Base-by-base conservation (phyloP, 2,113 vertebrate genomes). In the Bubo blakistoni region DNA sequence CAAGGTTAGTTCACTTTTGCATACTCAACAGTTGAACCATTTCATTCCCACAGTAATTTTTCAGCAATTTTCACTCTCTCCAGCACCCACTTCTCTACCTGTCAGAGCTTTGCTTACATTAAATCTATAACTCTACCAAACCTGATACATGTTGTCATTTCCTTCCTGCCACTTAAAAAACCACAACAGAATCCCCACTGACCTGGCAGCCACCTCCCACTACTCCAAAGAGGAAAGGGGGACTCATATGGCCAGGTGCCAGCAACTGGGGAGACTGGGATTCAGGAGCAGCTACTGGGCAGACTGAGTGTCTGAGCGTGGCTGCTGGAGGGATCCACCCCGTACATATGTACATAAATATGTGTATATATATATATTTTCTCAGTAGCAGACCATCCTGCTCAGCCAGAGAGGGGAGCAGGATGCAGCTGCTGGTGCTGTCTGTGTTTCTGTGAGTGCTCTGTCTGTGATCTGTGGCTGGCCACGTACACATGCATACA, bases 401-500 rank as follows among this genome's bases (percentile, higher is more conserved):
- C 36, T 71, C 61, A 52, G 52, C 14, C 32, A 81, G 49, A 71
- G n/a, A 36, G 24, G 32, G 0, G 2, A 86, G 49, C 16, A 73
- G 26, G n/a, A 49, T 26, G 19, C 44, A 16, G 32, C 47, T 81
- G 34, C 36, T 63, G 58, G 21, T 18, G 62, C 24, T 44, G 22
- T 8, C 25, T n/a, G 63, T 42, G 38, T 36, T 74, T 16, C 21
- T 66, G 34, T 4, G 18, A 81, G 36, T 5, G 16, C 19, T 30
- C 47, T 44, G 32, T 14, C 73, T 62, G 26, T 36, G 44, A 49
- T 17, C 59, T 44, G 12, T 10, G 21, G 49, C 32, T 3, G 5
- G n/a, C 72, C 59, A 55, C 0, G 0, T 13, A 29, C 22, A 14
- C 1, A 34, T 6, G 6, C 38, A 8, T 8, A 44, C 11, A n/a